phyloP scores from a whole-genome alignment of 2,113 vertebrate genomes.

The Anseranas semipalmata region DNA sequence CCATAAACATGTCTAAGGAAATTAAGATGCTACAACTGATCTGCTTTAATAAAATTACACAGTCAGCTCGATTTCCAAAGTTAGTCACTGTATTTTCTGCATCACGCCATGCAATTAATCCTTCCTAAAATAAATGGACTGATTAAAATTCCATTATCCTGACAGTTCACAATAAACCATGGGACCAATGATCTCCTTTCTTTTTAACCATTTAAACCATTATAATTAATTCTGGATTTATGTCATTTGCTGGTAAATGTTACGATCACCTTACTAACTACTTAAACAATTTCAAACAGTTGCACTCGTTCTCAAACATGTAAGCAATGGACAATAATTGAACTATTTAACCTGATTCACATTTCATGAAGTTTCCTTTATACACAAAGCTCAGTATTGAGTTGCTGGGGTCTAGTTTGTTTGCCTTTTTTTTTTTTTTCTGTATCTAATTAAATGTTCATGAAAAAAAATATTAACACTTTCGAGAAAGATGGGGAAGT shows the following conservation, averaged over 20 bases:
- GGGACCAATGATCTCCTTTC: conserved; percentile 59
- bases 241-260: conserved; percentile 81
- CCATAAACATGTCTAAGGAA: conserved; percentile 72
- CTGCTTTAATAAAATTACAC: conserved; percentile 68
- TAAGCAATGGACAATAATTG: conserved; percentile 54
- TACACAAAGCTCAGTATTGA: conserved; percentile 49
- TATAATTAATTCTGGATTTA: conserved; percentile 82
- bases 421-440: neutral
- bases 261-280: conserved; percentile 77
- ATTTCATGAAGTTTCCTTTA: conserved; percentile 62
- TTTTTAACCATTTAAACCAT: conserved; percentile 69
- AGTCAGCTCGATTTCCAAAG: conserved; percentile 30
- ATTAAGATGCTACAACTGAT: conserved; percentile 72
- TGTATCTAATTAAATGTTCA: conserved; percentile 8
- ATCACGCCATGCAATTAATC: conserved; percentile 76
- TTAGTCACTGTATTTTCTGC: conserved; percentile 60
- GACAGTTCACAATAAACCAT: conserved; percentile 76
- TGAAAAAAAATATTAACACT: neutral
- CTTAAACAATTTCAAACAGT: conserved; percentile 73
- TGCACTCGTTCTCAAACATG: conserved; percentile 39
- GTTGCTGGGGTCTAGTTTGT: neutral
- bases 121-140: conserved; percentile 76
- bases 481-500: neutral
- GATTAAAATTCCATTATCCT: conserved; percentile 81
- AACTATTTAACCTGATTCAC: conserved; percentile 67